Conservation (phyloP, 2,113 vertebrate genomes). For the Pica pica region DNA sequence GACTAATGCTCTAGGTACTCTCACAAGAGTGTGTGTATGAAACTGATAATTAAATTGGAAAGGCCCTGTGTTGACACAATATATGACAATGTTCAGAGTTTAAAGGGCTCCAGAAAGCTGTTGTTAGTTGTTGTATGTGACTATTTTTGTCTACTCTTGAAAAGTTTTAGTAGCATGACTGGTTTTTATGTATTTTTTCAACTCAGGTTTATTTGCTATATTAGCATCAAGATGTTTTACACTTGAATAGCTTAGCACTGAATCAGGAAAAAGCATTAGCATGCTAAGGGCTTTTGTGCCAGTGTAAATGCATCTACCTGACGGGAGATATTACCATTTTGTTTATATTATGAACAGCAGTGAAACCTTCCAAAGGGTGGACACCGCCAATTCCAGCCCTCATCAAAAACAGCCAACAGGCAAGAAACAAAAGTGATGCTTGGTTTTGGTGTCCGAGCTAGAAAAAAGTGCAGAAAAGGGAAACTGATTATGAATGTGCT, state of each 20-base stretch:
- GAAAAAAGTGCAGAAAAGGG: not conserved
- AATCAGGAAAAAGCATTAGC: not conserved
- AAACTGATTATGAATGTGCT: not conserved
- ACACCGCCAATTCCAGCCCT: not conserved
- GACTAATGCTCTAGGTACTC: not conserved
- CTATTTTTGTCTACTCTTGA: not conserved
- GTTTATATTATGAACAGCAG: not conserved
- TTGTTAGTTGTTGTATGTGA: not conserved
- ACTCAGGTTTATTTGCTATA: not conserved
- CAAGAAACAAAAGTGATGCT: not conserved
- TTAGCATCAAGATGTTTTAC: not conserved
- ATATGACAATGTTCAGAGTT: not conserved
- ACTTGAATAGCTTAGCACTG: not conserved
- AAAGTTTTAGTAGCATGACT: not conserved
- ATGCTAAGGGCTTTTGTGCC: not conserved
- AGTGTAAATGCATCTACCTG: not conserved
- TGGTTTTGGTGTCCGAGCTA: not conserved
- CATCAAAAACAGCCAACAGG: not conserved
- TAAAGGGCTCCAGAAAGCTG: not conserved
- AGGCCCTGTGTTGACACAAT: not conserved
- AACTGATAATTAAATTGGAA: slow-evolving; percentile 32
- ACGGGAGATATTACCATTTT: not conserved
- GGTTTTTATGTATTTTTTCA: not conserved
- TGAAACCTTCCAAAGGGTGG: not conserved
- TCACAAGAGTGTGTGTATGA: not conserved